phyloP scores from a whole-genome alignment of 2,797 vertebrate species.

The Rhadinocentrus ornatus region DNA sequence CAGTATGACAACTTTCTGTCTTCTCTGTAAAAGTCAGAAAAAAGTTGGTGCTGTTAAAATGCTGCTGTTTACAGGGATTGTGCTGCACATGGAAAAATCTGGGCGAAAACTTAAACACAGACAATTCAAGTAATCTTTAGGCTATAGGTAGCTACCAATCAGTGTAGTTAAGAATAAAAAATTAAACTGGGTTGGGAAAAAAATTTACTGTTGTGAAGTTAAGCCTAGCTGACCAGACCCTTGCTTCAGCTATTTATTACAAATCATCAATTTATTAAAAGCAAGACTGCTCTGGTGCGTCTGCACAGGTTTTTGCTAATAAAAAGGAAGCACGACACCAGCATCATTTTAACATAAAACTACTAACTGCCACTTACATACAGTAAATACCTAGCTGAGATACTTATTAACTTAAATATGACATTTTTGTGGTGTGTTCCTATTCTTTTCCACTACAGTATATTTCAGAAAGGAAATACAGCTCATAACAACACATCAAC shows the following conservation, averaged over 20 bases:
- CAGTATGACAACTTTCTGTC: constrained; percentile 34
- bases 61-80: constrained; percentile 12
- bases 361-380: background rate
- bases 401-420: background rate
- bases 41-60: background rate
- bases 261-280: background rate
- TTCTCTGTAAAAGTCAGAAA: constrained; percentile 20
- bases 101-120: too few species aligned
- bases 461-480: background rate
- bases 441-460: background rate
- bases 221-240: background rate
- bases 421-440: too few species aligned
- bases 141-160: background rate
- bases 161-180: background rate
- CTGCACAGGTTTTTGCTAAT: background rate
- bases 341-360: background rate
- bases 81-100: background rate
- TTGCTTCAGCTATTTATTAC: background rate
- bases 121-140: background rate
- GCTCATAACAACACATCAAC: too few species aligned
- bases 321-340: background rate
- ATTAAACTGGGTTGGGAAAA: background rate
- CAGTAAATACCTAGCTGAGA: background rate
- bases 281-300: background rate
- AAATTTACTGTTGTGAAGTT: background rate